A percentile compares a stretch with the other conserved stretches of the same genome.
These are phyloP conservation scores for Metridium senile DNA, from an alignment of 92 coral and sea anemone genomes.

Conservation along the genomic window DNA sequence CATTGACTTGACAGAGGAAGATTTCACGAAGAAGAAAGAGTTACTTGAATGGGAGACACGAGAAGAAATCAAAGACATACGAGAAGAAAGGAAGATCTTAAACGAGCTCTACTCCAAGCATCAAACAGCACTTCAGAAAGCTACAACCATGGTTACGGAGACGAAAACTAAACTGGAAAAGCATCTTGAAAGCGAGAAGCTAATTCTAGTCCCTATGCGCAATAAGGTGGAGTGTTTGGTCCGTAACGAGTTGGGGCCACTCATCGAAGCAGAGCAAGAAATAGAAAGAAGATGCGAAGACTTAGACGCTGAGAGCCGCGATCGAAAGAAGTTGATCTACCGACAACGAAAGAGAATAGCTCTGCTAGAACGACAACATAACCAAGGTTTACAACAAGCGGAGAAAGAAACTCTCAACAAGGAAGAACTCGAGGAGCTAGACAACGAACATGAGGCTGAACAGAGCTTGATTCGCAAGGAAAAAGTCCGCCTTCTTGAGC, in stretches of 20 bases:
- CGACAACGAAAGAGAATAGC: conserved; percentile 92
- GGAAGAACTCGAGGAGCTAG: conserved; percentile 94
- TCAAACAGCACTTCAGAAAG: conserved; percentile 89
- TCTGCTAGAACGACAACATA: conserved; percentile 92
- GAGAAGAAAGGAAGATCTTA: conserved; percentile 91
- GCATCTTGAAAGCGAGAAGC: conserved; percentile 87
- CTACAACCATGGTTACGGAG: conserved; percentile 97
- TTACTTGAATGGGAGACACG: conserved; percentile 88
- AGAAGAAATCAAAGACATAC: conserved; percentile 94
- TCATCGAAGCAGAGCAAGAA: conserved; percentile 90
- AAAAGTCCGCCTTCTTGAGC: conserved; percentile 90
- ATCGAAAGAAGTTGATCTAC: conserved; percentile 91
- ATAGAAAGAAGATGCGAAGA: conserved; percentile 96
- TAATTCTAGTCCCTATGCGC: conserved; percentile 80
- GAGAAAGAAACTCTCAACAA: conserved; percentile 97
- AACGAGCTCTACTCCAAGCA: conserved; percentile 84
- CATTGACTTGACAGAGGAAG: conserved; percentile 88
- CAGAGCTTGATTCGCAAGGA: conserved; percentile 94
- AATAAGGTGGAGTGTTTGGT: conserved; percentile 87
- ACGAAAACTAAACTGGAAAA: conserved; percentile 94
- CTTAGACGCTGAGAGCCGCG: conserved; percentile 89
- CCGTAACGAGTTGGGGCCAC: conserved; percentile 94
- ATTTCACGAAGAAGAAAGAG: conserved; percentile 94
- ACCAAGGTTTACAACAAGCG: conserved; percentile 95
- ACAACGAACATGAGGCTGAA: conserved; percentile 96